Percentiles rank a stretch among this genome's conserved stretches.
Evolutionary conservation across 2,888 invertebrate species (phyloP).

Genomic region (Platypus cylindrus): DNA sequence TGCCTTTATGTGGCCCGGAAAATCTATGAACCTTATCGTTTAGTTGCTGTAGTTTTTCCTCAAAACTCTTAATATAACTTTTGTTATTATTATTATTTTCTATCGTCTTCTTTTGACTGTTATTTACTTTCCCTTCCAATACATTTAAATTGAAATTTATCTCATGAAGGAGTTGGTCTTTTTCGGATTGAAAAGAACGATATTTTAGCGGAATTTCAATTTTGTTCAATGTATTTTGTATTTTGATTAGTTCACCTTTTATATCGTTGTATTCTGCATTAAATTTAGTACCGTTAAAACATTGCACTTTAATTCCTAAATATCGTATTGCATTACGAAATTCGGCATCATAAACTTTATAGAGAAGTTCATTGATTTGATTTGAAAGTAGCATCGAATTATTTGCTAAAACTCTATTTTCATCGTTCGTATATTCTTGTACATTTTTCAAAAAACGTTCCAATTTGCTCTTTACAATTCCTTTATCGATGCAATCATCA

Average conservation of each 20-base stretch:
- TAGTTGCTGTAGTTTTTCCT: constrained; percentile 14
- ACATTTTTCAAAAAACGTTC: constrained; percentile 14
- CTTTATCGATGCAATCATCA: constrained; percentile 13
- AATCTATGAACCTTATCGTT: constrained; percentile 21
- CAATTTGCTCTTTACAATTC: constrained; percentile 15
- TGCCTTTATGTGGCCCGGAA: constrained; percentile 21
- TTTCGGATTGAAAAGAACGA: constrained; percentile 10
- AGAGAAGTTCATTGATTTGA: constrained; percentile 16
- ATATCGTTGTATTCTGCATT: constrained; percentile 14
- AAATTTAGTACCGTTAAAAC: constrained; percentile 13
- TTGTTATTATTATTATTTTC: constrained; percentile 1
- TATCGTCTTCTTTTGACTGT: constrained; percentile 6
- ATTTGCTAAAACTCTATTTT: constrained; percentile 15
- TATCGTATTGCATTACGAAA: constrained; percentile 11
- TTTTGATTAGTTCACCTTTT: constrained; percentile 10
- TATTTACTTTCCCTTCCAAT: constrained; percentile 14
- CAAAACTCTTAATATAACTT: constrained; percentile 3
- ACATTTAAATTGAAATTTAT: constrained; percentile 10
- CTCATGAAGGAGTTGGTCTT: constrained; percentile 17
- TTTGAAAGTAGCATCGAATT: constrained; percentile 16
- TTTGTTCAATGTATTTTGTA: constrained; percentile 9
- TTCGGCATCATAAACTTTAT: constrained; percentile 8
- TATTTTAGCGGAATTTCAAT: constrained; percentile 13
- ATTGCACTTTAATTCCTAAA: constrained; percentile 12
- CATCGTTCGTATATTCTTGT: constrained; percentile 11